phyloP scores from a whole-genome alignment of 2,797 vertebrate species.

The Sebastes taczanowskii region DNA sequence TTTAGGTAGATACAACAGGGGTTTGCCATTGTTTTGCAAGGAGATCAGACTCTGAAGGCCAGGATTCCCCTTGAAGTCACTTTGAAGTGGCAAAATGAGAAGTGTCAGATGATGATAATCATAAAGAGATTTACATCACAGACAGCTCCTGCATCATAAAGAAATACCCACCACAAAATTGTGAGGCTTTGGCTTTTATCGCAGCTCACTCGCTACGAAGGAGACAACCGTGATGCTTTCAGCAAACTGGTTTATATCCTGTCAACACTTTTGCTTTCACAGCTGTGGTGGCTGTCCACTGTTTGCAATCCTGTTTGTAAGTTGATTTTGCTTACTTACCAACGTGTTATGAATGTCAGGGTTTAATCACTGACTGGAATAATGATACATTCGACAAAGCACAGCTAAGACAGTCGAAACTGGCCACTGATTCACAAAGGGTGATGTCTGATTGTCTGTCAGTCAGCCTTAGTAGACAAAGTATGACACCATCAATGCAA shows the following conservation, averaged over 20 bases:
- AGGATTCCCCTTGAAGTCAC: conserved; percentile 53
- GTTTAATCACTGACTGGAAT: conserved; percentile 46
- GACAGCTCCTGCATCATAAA: conserved; percentile 6
- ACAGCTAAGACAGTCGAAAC: conserved; percentile 61
- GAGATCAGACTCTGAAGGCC: conserved; percentile 24
- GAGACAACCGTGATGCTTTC: neutral
- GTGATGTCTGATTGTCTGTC: conserved; percentile 81
- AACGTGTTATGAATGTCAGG: conserved; percentile 46
- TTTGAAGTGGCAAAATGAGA: conserved; percentile 35
- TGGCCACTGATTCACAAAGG: conserved; percentile 59
- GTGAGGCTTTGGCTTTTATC: conserved; percentile 63
- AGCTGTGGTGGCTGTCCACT: conserved; percentile 39
- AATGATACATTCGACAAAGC: conserved; percentile 72
- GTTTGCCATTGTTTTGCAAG: conserved; percentile 51
- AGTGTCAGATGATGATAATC: conserved; percentile 1
- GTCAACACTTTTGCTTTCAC: conserved; percentile 5
- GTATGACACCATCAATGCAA: conserved; percentile 71
- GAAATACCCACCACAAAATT: conserved; percentile 20
- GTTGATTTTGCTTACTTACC: conserved; percentile 8
- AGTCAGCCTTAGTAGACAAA: conserved; percentile 60
- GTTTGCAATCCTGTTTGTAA: conserved; percentile 61
- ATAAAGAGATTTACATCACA: neutral
- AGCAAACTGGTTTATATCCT: neutral
- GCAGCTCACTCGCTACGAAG: conserved; percentile 1
- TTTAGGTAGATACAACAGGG: conserved; percentile 38